A percentile compares a stretch with the other conserved stretches of the same genome.
phyloP scores from a whole-genome alignment of 2,888 invertebrate species.

The Dasysyrphus tricinctus region DNA sequence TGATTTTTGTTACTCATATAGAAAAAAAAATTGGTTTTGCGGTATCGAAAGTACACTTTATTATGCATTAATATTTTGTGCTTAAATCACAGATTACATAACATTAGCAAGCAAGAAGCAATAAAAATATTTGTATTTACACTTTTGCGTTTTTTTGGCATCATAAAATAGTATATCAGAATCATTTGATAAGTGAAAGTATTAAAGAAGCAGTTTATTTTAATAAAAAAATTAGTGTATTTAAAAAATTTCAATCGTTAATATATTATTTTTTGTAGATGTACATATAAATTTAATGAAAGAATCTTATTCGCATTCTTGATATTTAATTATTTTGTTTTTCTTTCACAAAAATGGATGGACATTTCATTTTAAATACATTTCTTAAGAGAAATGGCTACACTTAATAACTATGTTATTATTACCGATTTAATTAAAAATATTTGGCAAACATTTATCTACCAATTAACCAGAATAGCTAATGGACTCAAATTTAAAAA shows the following conservation, averaged over 20 bases:
- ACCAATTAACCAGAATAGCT: slow-evolving; percentile 16
- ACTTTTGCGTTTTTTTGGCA: slow-evolving; percentile 28
- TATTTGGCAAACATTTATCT: slow-evolving; percentile 22
- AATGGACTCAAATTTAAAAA: slow-evolving; percentile 1
- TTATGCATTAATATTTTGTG: slow-evolving; percentile 56
- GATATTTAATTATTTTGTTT: slow-evolving; percentile 35
- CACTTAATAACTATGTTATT: slow-evolving; percentile 20
- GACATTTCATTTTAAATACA: slow-evolving; percentile 58
- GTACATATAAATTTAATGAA: slow-evolving; percentile 64
- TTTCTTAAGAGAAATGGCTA: slow-evolving; percentile 5
- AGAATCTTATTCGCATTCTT: slow-evolving; percentile 53
- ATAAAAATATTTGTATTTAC: slow-evolving; percentile 50
- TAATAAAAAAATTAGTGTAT: slow-evolving; percentile 8
- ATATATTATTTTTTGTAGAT: slow-evolving; percentile 40
- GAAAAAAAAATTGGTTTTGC: slow-evolving; percentile 34
- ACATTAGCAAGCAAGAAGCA: slow-evolving; percentile 51
- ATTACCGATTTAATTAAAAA: slow-evolving; percentile 6
- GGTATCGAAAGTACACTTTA: slow-evolving; percentile 63
- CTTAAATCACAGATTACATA: slow-evolving; percentile 68
- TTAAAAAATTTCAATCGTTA: slow-evolving; percentile 13
- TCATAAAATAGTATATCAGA: slow-evolving; percentile 16
- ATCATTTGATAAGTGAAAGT: slow-evolving; percentile 19
- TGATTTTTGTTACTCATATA: background rate
- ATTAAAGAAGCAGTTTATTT: slow-evolving; percentile 37
- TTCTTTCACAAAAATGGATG: slow-evolving; percentile 71